These are phyloP conservation scores for Corythornis leucogaster DNA, from an alignment of 2,797 vertebrate species.

Conservation along the genomic window DNA sequence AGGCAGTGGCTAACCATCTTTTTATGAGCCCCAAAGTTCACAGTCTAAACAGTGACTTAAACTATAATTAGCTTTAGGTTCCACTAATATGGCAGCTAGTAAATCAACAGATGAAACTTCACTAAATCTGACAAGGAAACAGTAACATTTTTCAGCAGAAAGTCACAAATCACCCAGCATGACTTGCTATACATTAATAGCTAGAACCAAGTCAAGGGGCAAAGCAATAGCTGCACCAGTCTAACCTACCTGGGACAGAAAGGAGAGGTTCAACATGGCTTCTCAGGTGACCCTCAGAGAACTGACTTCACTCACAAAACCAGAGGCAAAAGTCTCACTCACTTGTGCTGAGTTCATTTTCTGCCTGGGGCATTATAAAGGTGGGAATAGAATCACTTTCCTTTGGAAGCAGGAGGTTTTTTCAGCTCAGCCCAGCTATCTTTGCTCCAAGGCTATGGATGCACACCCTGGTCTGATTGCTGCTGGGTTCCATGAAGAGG, in stretches of 20 bases:
- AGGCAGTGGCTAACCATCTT: background rate
- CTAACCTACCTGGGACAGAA: background rate
- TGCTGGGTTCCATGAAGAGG: background rate
- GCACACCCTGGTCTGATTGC: background rate
- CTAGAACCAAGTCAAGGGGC: background rate
- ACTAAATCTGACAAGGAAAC: background rate
- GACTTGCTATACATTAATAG: background rate
- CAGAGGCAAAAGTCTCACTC: background rate
- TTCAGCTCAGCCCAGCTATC: background rate
- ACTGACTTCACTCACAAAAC: background rate
- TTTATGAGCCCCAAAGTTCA: background rate
- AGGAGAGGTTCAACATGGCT: background rate
- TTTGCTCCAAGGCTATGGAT: background rate
- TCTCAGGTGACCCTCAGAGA: background rate
- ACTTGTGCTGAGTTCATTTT: background rate
- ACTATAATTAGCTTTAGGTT: background rate
- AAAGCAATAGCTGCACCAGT: background rate
- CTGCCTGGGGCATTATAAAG: background rate
- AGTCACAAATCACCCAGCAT: background rate
- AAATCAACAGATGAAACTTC: background rate
- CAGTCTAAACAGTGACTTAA: background rate
- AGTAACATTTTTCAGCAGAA: slow-evolving; percentile 12
- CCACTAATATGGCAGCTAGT: background rate
- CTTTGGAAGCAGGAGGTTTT: background rate
- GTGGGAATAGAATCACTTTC: background rate